A percentile compares a stretch with the other conserved stretches of the same genome.
Evolutionary conservation across 2,797 vertebrate genomes (phyloP).

Genomic region (Amniataba percoides): DNA sequence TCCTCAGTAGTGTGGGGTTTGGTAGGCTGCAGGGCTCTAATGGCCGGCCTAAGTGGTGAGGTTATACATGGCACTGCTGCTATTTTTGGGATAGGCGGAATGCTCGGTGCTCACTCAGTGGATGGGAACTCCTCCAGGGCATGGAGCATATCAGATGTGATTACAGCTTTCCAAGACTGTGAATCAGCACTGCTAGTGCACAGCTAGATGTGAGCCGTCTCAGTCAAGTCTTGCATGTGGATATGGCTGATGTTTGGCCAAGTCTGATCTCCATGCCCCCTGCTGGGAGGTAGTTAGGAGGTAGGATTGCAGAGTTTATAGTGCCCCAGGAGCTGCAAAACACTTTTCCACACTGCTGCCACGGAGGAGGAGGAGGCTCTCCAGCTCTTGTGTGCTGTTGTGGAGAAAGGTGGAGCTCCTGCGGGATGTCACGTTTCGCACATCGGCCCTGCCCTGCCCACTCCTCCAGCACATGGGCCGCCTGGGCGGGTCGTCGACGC

Average conservation of each 20-base stretch:
- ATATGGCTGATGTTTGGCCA: neutral
- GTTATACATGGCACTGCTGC: constrained; percentile 78
- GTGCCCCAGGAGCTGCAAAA: neutral
- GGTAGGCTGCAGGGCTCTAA: constrained; percentile 10
- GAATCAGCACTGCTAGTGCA: constrained; percentile 41
- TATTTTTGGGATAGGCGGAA: constrained; percentile 73
- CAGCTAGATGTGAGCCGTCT: neutral
- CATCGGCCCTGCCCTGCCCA: constrained; percentile 54
- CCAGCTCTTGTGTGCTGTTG: constrained; percentile 31
- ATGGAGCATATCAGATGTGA: constrained; percentile 19
- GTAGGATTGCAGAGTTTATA: neutral
- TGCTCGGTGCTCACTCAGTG: constrained; percentile 51
- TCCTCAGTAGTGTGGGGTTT: neutral
- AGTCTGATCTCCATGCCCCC: neutral
- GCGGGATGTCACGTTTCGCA: constrained; percentile 71
- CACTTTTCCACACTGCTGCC: constrained; percentile 8
- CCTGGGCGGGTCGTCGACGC: constrained; percentile 60
- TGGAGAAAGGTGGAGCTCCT: constrained; percentile 58
- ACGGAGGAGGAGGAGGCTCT: constrained; percentile 21
- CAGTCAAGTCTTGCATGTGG: neutral
- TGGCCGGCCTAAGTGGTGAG: constrained; percentile 58
- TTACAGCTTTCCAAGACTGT: constrained; percentile 7
- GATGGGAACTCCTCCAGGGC: constrained; percentile 36
- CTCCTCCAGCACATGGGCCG: constrained; percentile 71
- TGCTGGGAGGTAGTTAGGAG: neutral